Base-by-base conservation (phyloP, 2,113 vertebrate genomes). In the Columbina picui region DNA sequence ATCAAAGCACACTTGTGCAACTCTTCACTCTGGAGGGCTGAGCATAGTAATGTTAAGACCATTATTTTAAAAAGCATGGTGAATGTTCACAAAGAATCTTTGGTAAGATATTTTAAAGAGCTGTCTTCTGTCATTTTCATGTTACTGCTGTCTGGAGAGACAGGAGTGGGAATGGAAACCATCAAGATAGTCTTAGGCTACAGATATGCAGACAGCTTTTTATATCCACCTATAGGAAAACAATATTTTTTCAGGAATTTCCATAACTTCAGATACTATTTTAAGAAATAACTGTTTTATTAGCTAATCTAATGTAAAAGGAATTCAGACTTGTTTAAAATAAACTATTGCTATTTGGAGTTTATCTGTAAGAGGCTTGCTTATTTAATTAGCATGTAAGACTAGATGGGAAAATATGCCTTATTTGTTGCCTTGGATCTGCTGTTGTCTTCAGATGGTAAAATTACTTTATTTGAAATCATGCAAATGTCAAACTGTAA, bases 341-440 rank as follows among this genome's bases (percentile, higher is more conserved):
- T 76, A 68, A 82, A 84, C n/a, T 73, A 1, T 65, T 85, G 34
- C 83, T 85, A 2, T 26, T 29, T 90, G 53, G 53, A 82, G 23
- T 88, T 87, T 69, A 49, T 78, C 34, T 12, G 7, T 56, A 39
- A 81, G 45, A 93, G 49, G 18, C 30, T 56, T 64, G 16, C 32
- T 90, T 41, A 90, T 82, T 63, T 89, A 70, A 55, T 91, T 90
- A 79, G 16, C 7, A 3, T 36, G 56, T 79, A 75, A 60, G 84
- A 21, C 39, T 83, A 50, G 76, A 80, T 92, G 88, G 55, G 70
- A 80, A 32, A 36, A n/a, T 82, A 59, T 17, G 17, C 63, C 49
- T 32, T 60, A 1, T 75, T 91, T 39, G 25, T 63, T 84, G 56
- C 30, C 5, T 18, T 47, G 8, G 49, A 71, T 83, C 41, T 92